phyloP scores from a whole-genome alignment of 1,140 invertebrate species.

The Drosophila pallidifrons region DNA sequence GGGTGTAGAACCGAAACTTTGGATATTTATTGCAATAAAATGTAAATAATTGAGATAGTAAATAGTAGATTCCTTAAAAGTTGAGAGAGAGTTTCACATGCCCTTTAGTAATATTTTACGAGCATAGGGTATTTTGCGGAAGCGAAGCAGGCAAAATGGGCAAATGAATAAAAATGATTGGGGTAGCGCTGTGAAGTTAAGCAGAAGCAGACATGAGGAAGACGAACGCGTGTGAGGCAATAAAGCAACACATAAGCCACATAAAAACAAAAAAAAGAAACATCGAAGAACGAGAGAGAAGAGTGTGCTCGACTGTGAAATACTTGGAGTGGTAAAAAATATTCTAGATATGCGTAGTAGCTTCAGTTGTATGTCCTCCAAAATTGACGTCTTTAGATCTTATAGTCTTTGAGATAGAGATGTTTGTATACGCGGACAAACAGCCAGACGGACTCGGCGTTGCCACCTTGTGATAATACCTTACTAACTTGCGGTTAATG shows the following conservation, averaged over 20 bases:
- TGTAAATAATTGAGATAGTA: background rate
- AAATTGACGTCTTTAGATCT: no score
- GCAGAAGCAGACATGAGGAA: conserved; percentile 19
- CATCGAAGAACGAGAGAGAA: no score
- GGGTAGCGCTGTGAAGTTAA: conserved; percentile 23
- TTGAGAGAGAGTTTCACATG: background rate
- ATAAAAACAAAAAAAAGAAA: conserved; percentile 13
- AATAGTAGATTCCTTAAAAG: no score
- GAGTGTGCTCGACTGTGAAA: no score
- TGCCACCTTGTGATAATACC: no score
- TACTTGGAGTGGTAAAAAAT: no score
- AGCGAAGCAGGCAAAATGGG: conserved; percentile 45
- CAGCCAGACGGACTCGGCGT: background rate
- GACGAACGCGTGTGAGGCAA: conserved; percentile 38
- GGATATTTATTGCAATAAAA: background rate
- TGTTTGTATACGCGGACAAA: background rate
- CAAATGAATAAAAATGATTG: conserved; percentile 60
- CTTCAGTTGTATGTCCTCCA: no score
- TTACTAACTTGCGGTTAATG: no score
- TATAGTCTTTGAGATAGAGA: no score
- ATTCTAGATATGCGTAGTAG: no score
- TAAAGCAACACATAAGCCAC: conserved; percentile 49
- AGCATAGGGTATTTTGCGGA: conserved; percentile 22
- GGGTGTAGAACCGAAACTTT: no score
- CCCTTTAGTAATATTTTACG: background rate